Evolutionary conservation across 2,113 vertebrate genomes (phyloP).

Genomic region (Cochlearius cochlearius): DNA sequence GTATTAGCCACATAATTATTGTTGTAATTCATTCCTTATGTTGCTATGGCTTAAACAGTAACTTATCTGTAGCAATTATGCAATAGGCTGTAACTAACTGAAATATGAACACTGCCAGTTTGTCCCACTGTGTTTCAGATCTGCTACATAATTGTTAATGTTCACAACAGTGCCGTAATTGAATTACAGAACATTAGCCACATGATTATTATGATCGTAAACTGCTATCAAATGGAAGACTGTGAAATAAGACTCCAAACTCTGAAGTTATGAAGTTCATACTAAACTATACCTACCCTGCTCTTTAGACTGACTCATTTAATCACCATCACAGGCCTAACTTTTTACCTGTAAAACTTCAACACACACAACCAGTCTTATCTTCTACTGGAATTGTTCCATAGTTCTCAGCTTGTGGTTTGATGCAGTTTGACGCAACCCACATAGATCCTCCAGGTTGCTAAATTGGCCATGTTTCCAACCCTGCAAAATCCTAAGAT

Average conservation of each 20-base stretch:
- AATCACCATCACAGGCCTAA: not conserved
- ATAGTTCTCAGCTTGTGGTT: not conserved
- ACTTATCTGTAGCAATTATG: slow-evolving; percentile 64
- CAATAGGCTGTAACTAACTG: slow-evolving; percentile 58
- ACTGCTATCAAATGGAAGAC: slow-evolving; percentile 39
- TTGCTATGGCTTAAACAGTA: slow-evolving; percentile 36
- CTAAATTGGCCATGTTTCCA: not conserved
- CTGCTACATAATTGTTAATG: slow-evolving; percentile 61
- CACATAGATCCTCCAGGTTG: too few species aligned
- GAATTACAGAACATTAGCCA: slow-evolving; percentile 74
- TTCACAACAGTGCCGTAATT: slow-evolving; percentile 68
- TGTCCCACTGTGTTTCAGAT: slow-evolving; percentile 66
- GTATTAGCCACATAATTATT: slow-evolving; percentile 30
- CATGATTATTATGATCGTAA: slow-evolving; percentile 63
- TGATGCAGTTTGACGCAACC: not conserved
- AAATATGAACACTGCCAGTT: slow-evolving; percentile 61
- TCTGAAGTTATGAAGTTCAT: slow-evolving; percentile 5
- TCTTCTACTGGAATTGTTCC: not conserved
- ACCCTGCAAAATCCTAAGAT: not conserved
- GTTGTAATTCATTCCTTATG: slow-evolving; percentile 24
- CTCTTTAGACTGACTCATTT: not conserved
- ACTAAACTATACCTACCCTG: not conserved
- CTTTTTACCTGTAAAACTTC: not conserved
- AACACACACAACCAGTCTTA: not conserved
- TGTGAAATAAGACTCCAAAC: slow-evolving; percentile 46